Evolutionary conservation across 2,797 vertebrate genomes (phyloP).

Genomic region (Protonibea diacanthus): DNA sequence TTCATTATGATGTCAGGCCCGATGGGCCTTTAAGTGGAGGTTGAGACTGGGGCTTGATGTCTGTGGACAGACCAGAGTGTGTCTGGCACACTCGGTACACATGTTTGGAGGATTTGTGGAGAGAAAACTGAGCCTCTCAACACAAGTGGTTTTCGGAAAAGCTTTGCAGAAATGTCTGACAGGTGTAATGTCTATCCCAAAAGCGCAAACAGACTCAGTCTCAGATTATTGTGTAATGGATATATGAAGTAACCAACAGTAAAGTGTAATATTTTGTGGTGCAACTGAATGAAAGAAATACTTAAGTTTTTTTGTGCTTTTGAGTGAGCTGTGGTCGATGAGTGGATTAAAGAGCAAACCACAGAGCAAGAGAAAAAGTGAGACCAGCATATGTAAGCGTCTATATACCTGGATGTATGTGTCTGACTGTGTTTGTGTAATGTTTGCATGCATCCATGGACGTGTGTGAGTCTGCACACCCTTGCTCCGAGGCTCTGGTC

Average conservation of each 20-base stretch:
- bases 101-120: conserved; percentile 27
- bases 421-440: conserved; percentile 69
- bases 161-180: conserved; percentile 39
- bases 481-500: conserved; percentile 81
- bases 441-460: conserved; percentile 70
- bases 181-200: conserved; percentile 44
- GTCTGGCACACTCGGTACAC: conserved; percentile 34
- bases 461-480: conserved; percentile 75
- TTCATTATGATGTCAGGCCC: conserved; percentile 18
- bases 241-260: conserved; percentile 41
- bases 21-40: not conserved
- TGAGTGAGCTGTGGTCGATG: conserved; percentile 36
- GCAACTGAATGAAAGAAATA: conserved; percentile 16
- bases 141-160: conserved; percentile 24
- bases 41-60: conserved; percentile 8
- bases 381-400: conserved; percentile 40
- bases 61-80: conserved; percentile 30
- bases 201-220: conserved; percentile 32
- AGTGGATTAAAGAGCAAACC: conserved; percentile 60
- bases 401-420: conserved; percentile 59
- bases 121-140: conserved; percentile 40
- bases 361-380: conserved; percentile 52
- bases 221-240: conserved; percentile 19
- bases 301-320: conserved; percentile 46
- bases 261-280: conserved; percentile 15